Evolutionary conservation across 2,113 vertebrate genomes (phyloP).

Genomic region (Todiramphus chloris): DNA sequence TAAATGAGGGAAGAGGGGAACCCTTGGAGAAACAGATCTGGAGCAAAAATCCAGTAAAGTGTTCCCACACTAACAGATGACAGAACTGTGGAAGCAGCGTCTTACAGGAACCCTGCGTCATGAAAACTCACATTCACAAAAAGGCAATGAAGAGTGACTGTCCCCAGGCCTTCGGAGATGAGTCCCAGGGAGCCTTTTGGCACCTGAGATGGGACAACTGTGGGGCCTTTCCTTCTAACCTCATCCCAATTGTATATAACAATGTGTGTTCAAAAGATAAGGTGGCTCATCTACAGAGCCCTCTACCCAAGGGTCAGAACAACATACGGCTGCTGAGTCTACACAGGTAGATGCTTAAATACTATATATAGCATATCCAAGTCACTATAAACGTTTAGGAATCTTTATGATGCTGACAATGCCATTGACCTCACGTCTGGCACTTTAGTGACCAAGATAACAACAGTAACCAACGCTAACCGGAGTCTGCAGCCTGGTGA

Average conservation of each 20-base stretch:
- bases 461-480: background rate
- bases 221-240: background rate
- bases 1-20: background rate
- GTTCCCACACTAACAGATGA: background rate
- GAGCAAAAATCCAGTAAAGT: background rate
- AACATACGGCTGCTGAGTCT: background rate
- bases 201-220: accelerated
- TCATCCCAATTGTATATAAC: background rate
- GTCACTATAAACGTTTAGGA: background rate
- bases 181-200: background rate
- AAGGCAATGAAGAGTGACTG: background rate
- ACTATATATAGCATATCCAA: background rate
- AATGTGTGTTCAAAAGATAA: background rate
- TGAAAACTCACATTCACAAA: background rate
- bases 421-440: background rate
- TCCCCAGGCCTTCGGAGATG: too few relatives aligned
- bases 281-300: background rate
- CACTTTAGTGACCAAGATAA: background rate
- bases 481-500: background rate
- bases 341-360: background rate
- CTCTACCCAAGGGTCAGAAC: background rate
- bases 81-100: background rate
- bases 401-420: background rate
- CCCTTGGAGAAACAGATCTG: background rate
- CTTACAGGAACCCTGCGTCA: background rate